Evolutionary conservation across 2,113 vertebrate genomes (phyloP).

Genomic region (Ascaphus truei): DNA sequence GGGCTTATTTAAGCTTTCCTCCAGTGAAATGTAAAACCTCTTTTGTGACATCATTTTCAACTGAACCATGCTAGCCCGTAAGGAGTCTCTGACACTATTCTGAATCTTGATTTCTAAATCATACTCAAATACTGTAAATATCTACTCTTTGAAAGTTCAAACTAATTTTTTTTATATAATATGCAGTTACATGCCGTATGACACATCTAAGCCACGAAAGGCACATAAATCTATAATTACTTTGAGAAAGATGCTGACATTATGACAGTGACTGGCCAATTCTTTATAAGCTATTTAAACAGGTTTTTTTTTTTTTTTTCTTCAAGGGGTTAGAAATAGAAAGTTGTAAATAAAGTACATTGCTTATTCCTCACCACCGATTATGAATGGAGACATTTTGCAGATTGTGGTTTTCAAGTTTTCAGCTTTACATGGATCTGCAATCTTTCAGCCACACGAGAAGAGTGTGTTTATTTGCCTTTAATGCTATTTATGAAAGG

Average conservation of each 20-base stretch:
- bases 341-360: slow-evolving; percentile 10
- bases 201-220: slow-evolving; percentile 15
- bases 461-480: slow-evolving; percentile 6
- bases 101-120: background rate
- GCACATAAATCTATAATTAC: slow-evolving; percentile 9
- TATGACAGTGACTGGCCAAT: background rate
- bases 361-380: slow-evolving; percentile 5
- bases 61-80: background rate
- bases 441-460: slow-evolving; percentile 16
- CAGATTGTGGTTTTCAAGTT: slow-evolving; percentile 17
- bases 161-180: slow-evolving; percentile 25
- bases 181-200: slow-evolving; percentile 12
- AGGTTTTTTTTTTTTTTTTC: slow-evolving; percentile 8
- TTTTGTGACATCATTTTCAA: background rate
- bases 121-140: slow-evolving; percentile 22
- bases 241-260: background rate
- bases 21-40: too few species aligned
- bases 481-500: slow-evolving; percentile 25
- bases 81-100: background rate
- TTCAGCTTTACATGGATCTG: slow-evolving; percentile 5
- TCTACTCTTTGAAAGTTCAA: background rate
- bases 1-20: too few species aligned
- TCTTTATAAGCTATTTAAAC: slow-evolving; percentile 4
- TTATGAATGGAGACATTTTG: slow-evolving; percentile 20
- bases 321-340: slow-evolving; percentile 9